Conservation (phyloP, 2,113 vertebrate genomes). For the Cryptotis parvus region DNA sequence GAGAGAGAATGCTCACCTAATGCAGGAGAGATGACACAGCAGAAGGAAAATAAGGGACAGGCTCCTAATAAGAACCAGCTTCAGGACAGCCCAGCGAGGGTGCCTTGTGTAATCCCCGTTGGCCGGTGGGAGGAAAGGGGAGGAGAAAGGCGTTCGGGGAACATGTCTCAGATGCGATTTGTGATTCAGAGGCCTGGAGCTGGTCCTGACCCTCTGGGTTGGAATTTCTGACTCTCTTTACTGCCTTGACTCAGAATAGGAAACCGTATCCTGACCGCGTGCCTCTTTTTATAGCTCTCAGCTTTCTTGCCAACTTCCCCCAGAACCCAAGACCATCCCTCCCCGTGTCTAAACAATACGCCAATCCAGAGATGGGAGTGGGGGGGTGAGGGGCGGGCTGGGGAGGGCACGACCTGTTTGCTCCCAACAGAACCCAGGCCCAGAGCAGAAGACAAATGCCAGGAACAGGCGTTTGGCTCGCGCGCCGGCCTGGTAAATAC, state of each 20-base stretch:
- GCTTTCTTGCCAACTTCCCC: slow-evolving; percentile 88
- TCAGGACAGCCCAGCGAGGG: slow-evolving; percentile 59
- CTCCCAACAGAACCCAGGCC: slow-evolving; percentile 58
- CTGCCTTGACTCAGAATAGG: slow-evolving; percentile 87
- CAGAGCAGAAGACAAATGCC: slow-evolving; percentile 68
- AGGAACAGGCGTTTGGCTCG: slow-evolving; percentile 49
- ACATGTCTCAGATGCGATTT: slow-evolving; percentile 82
- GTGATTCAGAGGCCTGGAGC: slow-evolving; percentile 83
- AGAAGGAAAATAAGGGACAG: neutral
- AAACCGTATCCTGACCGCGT: slow-evolving; percentile 87
- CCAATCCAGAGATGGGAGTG: slow-evolving; percentile 67
- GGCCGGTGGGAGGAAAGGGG: slow-evolving; percentile 74
- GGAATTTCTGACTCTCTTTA: slow-evolving; percentile 88
- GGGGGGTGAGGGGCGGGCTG: neutral
- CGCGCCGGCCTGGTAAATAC: slow-evolving; percentile 65
- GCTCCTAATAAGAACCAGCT: slow-evolving; percentile 72
- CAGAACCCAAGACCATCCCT: slow-evolving; percentile 79
- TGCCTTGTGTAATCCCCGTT: slow-evolving; percentile 76
- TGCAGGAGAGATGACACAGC: slow-evolving; percentile 18
- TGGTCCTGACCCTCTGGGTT: slow-evolving; percentile 85
- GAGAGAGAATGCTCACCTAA: slow-evolving; percentile 53
- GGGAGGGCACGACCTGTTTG: slow-evolving; percentile 36
- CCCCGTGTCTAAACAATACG: slow-evolving; percentile 74
- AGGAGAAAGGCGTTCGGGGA: slow-evolving; percentile 73
- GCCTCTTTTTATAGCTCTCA: slow-evolving; percentile 89